Percentiles rank a stretch among this genome's conserved stretches.
These are phyloP conservation scores for Rhynchomys soricoides DNA, from an alignment of 2,113 vertebrate species.

Conservation along the genomic window DNA sequence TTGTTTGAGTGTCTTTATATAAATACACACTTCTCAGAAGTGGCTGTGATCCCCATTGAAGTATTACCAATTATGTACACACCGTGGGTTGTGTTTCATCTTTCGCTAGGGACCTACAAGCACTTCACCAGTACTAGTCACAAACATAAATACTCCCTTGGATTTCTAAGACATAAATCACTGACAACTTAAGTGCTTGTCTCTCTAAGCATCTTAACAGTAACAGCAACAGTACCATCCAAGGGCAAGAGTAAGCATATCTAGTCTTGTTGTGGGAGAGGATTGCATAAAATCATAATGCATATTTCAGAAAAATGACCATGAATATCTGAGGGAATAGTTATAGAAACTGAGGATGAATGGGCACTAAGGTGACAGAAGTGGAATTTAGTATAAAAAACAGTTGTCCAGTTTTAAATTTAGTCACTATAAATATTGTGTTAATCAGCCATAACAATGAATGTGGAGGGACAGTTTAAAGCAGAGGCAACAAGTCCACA, in stretches of 20 bases:
- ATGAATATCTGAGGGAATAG: neutral
- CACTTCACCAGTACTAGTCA: constrained; percentile 66
- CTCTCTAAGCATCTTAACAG: neutral
- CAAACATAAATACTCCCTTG: constrained; percentile 64
- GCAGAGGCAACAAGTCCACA: neutral
- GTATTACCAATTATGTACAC: constrained; percentile 65
- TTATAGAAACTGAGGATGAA: neutral
- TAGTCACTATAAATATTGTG: neutral
- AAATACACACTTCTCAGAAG: constrained; percentile 11
- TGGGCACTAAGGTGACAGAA: neutral
- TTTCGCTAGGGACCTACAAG: constrained; percentile 6
- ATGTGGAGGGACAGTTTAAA: neutral
- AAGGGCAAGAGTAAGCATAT: neutral
- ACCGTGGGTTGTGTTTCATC: constrained; percentile 28
- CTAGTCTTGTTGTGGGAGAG: neutral
- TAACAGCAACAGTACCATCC: neutral
- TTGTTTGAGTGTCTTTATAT: constrained; percentile 29
- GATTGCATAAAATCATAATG: neutral
- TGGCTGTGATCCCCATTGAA: constrained; percentile 56
- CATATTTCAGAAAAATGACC: neutral
- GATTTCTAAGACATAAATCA: constrained; percentile 39
- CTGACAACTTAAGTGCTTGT: constrained; percentile 30
- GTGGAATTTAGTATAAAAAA: neutral
- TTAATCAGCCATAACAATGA: neutral
- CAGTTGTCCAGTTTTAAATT: neutral